Percentiles rank a stretch among this genome's conserved stretches.
These are phyloP conservation scores for Pseudomugil tenellus DNA, from an alignment of 2,797 vertebrate genomes.

Conservation along the genomic window DNA sequence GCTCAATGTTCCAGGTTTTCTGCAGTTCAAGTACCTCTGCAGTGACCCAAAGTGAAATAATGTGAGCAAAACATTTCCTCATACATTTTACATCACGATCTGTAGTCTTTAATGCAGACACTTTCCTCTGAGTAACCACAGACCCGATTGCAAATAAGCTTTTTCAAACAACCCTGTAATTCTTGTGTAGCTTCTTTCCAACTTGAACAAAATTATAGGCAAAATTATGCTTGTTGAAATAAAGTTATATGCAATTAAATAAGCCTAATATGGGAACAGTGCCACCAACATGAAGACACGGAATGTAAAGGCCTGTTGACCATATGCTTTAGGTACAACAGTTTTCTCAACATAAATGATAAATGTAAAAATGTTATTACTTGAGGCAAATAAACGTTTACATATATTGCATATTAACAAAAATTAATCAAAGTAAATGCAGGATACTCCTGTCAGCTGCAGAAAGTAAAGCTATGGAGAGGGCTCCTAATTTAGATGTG, in stretches of 20 bases:
- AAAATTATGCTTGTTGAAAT: background rate
- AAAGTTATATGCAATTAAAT: background rate
- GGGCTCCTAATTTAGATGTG: conserved; percentile 60
- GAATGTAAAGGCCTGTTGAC: no score
- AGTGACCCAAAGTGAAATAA: conserved; percentile 7
- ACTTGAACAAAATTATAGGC: background rate
- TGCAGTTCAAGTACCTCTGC: background rate
- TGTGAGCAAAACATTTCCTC: conserved; percentile 1
- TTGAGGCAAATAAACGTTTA: background rate
- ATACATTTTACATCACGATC: background rate
- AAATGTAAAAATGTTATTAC: no score
- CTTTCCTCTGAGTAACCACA: conserved; percentile 1
- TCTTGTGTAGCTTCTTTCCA: background rate
- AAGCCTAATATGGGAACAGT: no score
- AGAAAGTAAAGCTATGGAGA: conserved; percentile 46
- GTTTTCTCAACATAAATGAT: background rate
- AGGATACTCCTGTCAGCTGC: conserved; percentile 34
- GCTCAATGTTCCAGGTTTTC: background rate
- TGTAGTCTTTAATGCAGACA: background rate
- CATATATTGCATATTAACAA: background rate
- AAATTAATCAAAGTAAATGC: conserved; percentile 8
- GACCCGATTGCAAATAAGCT: background rate
- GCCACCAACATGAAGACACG: no score
- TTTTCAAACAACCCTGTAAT: conserved; percentile 1
- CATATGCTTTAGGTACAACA: background rate